These are phyloP conservation scores for Pammene fasciana DNA, from an alignment of 2,888 invertebrate genomes.

Conservation along the genomic window DNA sequence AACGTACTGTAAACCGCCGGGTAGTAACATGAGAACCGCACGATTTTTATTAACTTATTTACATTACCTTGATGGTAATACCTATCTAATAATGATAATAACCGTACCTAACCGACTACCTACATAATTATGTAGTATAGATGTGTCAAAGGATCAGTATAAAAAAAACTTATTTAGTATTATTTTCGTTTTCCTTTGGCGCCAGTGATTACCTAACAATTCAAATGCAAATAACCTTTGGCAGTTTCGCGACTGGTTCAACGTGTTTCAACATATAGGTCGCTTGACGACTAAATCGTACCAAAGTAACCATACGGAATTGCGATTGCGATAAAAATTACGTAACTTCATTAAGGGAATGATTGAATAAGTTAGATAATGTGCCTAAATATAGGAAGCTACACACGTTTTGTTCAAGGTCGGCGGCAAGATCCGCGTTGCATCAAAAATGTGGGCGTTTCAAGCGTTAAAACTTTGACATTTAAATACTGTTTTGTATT, in stretches of 20 bases:
- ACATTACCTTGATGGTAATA: too few species aligned
- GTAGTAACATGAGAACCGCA: too few species aligned
- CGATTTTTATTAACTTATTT: background rate
- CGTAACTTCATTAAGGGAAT: background rate
- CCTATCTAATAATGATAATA: background rate
- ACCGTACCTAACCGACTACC: background rate
- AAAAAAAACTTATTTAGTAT: background rate
- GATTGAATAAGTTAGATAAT: conserved; percentile 11
- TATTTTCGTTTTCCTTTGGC: background rate
- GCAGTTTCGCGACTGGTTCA: conserved; percentile 11
- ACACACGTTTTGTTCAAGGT: background rate
- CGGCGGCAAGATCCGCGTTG: background rate
- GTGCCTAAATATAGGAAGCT: conserved; percentile 10
- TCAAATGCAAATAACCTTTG: conserved; percentile 26
- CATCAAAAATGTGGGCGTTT: background rate
- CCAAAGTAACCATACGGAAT: background rate
- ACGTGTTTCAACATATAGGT: conserved; percentile 22
- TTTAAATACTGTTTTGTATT: too few species aligned
- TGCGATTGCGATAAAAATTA: conserved; percentile 11
- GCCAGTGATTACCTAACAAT: conserved; percentile 17
- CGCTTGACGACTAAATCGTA: conserved; percentile 3
- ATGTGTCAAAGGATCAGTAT: too few species aligned
- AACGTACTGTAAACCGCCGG: too few species aligned
- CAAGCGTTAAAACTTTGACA: too few species aligned
- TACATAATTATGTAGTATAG: too few species aligned